Evolutionary conservation across 2,888 invertebrate species (phyloP), one percentile per base, ranked within the genome.

Genomic region (Megalurothrips usitatus): DNA sequence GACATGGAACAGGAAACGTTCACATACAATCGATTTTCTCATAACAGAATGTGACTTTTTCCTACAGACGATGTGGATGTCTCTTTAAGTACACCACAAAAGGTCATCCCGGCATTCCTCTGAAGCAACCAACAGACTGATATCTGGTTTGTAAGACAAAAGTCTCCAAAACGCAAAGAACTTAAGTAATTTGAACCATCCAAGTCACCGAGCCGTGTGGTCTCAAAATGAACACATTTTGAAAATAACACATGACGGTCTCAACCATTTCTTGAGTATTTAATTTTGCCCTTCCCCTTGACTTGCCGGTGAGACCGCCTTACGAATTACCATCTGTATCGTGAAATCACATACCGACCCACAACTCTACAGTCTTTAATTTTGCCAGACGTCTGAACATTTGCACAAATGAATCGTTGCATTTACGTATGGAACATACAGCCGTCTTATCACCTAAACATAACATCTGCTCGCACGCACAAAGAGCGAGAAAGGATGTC

Each of bases 151-250:
- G 26, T 26, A 75, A 75, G 23, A 23, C n/a, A n/a, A 26, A 75
- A 75, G 68, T 75, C 68, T 75, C 68, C 26, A 26, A 75, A 75
- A 75, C n/a, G 3, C 23, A 75, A 23, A 68, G 26, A 26, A 75
- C 26, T n/a, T 75, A 23, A 75, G 19, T 19, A 75, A 75, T 23
- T 75, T 26, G 23, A 26, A 75, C 11, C 68, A 75, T 23, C 12
- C 12, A 75, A 75, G 26, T 75, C 9, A 75, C 68, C 26, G 23
- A 75, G 23, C 68, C 23, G 68, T 26, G 68, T 75, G 68, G 68
- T 75, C 68, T 68, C 68, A 23, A 68, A 68, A 68, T 68, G 68
- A 68, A 68, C 68, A 68, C 68, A 68, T 68, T 68, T 68, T 75
- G 26, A 75, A 75, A 75, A 75, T 75, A 26, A 75, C 12, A 26